Conservation (phyloP, 2,888 invertebrate species). For the Sylvicola cinctus region DNA sequence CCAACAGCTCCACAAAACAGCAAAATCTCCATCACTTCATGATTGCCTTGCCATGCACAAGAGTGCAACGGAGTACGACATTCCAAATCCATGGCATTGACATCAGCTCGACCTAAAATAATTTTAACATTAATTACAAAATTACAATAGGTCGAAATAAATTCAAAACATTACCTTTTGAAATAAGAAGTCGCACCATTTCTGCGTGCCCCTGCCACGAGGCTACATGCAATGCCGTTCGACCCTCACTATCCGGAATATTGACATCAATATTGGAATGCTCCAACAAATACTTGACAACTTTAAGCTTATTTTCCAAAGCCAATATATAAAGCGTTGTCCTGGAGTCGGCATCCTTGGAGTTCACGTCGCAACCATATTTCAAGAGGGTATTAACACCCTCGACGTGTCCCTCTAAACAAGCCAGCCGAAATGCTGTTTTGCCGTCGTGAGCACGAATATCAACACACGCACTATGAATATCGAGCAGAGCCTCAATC, state of each 20-base stretch:
- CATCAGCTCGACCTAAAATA: slow-evolving; percentile 48
- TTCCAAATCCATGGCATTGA: slow-evolving; percentile 75
- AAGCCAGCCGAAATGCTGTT: slow-evolving; percentile 49
- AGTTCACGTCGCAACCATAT: slow-evolving; percentile 66
- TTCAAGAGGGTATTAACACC: slow-evolving; percentile 34
- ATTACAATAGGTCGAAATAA: neutral
- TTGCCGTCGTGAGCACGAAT: slow-evolving; percentile 80
- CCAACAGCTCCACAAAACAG: slow-evolving; percentile 64
- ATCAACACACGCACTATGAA: slow-evolving; percentile 59
- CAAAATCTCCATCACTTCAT: slow-evolving; percentile 58
- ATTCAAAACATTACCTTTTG: slow-evolving; percentile 29
- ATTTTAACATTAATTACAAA: too few species aligned
- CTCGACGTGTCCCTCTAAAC: slow-evolving; percentile 47
- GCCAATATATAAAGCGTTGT: slow-evolving; percentile 84
- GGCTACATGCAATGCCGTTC: slow-evolving; percentile 75
- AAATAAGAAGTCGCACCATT: slow-evolving; percentile 70
- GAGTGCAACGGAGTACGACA: slow-evolving; percentile 80
- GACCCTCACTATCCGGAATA: slow-evolving; percentile 73
- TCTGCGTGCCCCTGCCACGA: slow-evolving; percentile 89
- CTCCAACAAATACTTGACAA: slow-evolving; percentile 61
- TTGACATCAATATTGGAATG: slow-evolving; percentile 64
- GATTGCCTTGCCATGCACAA: slow-evolving; percentile 90
- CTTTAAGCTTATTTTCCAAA: slow-evolving; percentile 63
- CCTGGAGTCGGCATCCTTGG: slow-evolving; percentile 78
- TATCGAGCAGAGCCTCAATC: slow-evolving; percentile 38